Evolutionary conservation across 1,140 invertebrate species (phyloP).

Genomic region (Micrasema longulum): DNA sequence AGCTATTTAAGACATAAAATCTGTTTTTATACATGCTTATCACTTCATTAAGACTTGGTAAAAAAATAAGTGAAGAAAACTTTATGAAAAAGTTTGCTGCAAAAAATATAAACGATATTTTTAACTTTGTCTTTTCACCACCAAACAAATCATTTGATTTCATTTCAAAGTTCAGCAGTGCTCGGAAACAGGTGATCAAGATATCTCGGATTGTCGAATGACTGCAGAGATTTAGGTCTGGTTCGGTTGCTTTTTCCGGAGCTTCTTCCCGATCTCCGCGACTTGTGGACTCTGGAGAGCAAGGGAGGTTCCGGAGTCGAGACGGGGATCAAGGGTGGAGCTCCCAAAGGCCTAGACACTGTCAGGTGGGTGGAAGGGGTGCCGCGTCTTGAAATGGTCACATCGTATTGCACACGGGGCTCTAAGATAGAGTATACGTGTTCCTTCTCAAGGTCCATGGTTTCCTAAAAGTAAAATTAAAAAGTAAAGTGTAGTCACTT

Average conservation of each 20-base stretch:
- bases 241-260: conserved; percentile 60
- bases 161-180: conserved; percentile 66
- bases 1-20: too few species aligned
- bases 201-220: conserved; percentile 63
- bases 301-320: conserved; percentile 62
- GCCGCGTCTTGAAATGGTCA: conserved; percentile 67
- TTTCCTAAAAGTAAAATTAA: conserved; percentile 56
- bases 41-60: too few species aligned
- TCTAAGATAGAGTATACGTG: conserved; percentile 67
- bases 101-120: too few species aligned
- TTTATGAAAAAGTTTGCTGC: too few species aligned
- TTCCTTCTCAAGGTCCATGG: conserved; percentile 59
- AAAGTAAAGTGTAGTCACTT: too few species aligned
- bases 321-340: conserved; percentile 53
- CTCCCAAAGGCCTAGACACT: conserved; percentile 63
- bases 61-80: too few species aligned
- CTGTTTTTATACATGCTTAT: too few species aligned
- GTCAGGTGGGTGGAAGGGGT: conserved; percentile 67
- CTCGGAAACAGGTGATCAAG: conserved; percentile 67
- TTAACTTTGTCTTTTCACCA: too few species aligned
- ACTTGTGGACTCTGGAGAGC: conserved; percentile 59
- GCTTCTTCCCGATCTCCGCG: conserved; percentile 58
- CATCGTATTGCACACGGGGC: conserved; percentile 67
- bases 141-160: too few species aligned
- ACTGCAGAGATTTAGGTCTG: conserved; percentile 65